Conservation (phyloP, 1,140 invertebrate genomes). For the Andricus grossulariae region DNA sequence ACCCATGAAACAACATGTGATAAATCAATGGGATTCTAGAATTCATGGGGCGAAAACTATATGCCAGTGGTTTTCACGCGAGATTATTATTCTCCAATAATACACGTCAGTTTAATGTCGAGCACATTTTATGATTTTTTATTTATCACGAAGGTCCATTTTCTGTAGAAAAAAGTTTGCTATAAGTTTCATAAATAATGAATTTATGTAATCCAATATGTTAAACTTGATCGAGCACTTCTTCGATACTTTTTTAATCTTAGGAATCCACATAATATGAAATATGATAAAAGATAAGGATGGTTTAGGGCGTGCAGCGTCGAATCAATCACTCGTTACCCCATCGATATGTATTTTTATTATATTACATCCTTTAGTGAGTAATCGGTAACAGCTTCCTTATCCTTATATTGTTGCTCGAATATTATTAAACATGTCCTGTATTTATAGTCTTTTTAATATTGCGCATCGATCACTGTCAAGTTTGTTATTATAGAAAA, state of each 20-base stretch:
- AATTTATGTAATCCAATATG: too few relatives aligned
- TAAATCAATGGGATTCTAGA: conserved; percentile 1
- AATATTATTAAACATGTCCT: conserved; percentile 14
- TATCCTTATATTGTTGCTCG: neutral
- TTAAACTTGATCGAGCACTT: too few relatives aligned
- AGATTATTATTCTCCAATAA: neutral
- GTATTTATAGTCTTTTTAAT: neutral
- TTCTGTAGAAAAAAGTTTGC: too few relatives aligned
- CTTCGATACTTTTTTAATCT: too few relatives aligned
- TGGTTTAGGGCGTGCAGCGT: neutral
- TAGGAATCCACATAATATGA: too few relatives aligned
- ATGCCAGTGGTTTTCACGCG: neutral
- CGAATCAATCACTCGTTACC: conserved; percentile 41
- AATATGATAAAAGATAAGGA: too few relatives aligned
- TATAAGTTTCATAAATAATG: too few relatives aligned
- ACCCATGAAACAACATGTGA: neutral
- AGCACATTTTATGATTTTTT: too few relatives aligned
- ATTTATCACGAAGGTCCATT: too few relatives aligned
- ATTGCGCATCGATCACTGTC: too few relatives aligned
- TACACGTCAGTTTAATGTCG: neutral
- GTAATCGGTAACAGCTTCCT: conserved; percentile 5
- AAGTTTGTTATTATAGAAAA: too few relatives aligned
- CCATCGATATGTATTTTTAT: conserved; percentile 43
- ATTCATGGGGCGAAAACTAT: neutral
- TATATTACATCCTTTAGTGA: conserved; percentile 19